A percentile compares a stretch with the other conserved stretches of the same genome.
Evolutionary conservation across 2,797 vertebrate species (phyloP).

Genomic region (Prunella strophiata): DNA sequence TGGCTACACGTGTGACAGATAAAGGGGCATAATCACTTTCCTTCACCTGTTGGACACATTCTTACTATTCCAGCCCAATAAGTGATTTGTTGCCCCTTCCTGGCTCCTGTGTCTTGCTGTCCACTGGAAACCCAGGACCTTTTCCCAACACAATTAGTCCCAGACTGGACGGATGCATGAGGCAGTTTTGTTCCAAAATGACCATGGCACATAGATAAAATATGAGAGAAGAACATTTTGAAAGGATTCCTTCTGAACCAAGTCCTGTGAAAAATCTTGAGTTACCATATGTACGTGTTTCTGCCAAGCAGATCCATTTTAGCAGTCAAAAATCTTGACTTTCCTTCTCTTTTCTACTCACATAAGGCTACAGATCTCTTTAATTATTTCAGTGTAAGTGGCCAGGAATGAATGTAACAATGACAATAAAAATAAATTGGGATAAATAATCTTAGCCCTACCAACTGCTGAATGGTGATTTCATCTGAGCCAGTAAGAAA

Average conservation of each 20-base stretch:
- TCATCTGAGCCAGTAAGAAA: not conserved
- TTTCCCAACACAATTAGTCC: not conserved
- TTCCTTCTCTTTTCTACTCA: not conserved
- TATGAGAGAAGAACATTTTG: not conserved
- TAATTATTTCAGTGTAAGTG: not conserved
- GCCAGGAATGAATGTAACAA: not conserved
- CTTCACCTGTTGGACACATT: not conserved
- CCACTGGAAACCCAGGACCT: not conserved
- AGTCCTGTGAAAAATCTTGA: not conserved
- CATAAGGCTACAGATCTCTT: not conserved
- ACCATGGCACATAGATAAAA: not conserved
- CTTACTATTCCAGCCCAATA: not conserved
- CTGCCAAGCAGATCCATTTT: not conserved
- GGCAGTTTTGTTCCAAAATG: not conserved
- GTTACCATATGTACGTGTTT: not conserved
- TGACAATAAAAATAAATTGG: not conserved
- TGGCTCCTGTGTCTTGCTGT: not conserved
- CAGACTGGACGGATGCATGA: not conserved
- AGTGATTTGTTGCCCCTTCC: not conserved
- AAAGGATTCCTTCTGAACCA: not conserved
- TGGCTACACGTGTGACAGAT: not conserved
- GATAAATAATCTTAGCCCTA: not conserved
- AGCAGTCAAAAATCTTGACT: not conserved
- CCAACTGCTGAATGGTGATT: not conserved
- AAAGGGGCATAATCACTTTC: not conserved